These are phyloP conservation scores for Eremobia ochroleuca DNA, from an alignment of 2,888 invertebrate genomes.

Conservation along the genomic window DNA sequence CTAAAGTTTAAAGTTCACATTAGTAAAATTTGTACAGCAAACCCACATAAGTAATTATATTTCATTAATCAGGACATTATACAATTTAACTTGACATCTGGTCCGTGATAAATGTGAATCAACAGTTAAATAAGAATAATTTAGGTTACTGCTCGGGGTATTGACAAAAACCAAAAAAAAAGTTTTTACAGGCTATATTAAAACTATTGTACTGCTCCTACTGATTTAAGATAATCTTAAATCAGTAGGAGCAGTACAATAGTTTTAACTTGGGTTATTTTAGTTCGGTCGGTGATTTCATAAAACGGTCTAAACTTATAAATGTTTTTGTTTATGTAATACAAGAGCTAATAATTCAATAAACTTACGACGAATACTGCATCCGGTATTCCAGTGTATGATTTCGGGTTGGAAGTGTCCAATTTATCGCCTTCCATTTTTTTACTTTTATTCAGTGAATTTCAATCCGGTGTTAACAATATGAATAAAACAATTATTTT, in stretches of 20 bases:
- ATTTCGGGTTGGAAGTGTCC: slow-evolving; percentile 86
- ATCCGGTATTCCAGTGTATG: slow-evolving; percentile 96
- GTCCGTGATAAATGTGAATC: background rate
- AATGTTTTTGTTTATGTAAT: background rate
- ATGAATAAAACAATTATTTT: slow-evolving; percentile 37
- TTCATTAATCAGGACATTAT: background rate
- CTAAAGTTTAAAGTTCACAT: slow-evolving; percentile 83
- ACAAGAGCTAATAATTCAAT: background rate
- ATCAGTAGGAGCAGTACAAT: background rate
- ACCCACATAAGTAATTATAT: too few relatives aligned
- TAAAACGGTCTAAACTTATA: background rate
- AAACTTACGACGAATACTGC: slow-evolving; percentile 96
- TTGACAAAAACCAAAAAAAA: background rate
- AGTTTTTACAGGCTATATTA: background rate
- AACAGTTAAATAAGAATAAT: slow-evolving; percentile 2
- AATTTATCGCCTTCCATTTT: slow-evolving; percentile 87
- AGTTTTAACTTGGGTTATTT: slow-evolving; percentile 30
- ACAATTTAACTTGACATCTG: background rate
- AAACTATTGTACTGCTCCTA: too few relatives aligned
- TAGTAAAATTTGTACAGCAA: background rate
- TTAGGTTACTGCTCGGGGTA: too few relatives aligned
- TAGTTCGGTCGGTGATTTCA: background rate
- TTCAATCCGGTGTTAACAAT: slow-evolving; percentile 33
- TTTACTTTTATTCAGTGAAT: slow-evolving; percentile 16
- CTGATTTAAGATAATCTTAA: background rate